Percentiles rank a stretch among this genome's conserved stretches.
Conservation (phyloP, 1,140 invertebrate genomes). For the Samia ricini region DNA sequence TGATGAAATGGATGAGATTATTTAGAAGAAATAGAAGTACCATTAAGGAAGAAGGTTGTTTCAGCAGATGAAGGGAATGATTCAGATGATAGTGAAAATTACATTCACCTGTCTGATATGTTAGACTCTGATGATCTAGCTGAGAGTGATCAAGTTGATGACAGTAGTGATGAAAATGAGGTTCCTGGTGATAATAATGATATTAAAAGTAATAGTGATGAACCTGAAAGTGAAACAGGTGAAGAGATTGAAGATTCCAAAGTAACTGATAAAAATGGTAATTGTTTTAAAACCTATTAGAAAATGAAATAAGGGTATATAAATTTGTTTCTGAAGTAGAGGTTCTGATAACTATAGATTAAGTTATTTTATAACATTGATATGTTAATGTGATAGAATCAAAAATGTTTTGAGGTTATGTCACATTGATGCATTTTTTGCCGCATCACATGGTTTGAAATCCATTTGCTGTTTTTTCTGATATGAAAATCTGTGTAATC, state of each 20-base stretch:
- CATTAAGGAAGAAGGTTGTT: slow-evolving; percentile 37
- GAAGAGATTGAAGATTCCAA: slow-evolving; percentile 24
- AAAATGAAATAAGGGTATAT: too few relatives aligned
- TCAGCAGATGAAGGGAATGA: slow-evolving; percentile 54
- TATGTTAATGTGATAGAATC: too few relatives aligned
- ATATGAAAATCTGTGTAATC: too few relatives aligned
- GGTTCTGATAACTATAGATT: too few relatives aligned
- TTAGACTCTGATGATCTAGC: slow-evolving; percentile 57
- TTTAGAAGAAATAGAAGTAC: slow-evolving; percentile 56
- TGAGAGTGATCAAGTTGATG: slow-evolving; percentile 45
- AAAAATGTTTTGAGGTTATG: too few relatives aligned
- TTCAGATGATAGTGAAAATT: slow-evolving; percentile 66
- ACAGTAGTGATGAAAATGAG: slow-evolving; percentile 26
- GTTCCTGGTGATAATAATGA: slow-evolving; percentile 11
- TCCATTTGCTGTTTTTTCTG: too few relatives aligned
- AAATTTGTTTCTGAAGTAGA: too few relatives aligned
- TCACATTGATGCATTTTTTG: too few relatives aligned
- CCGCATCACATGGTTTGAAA: too few relatives aligned
- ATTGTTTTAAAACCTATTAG: too few relatives aligned
- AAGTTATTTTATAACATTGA: too few relatives aligned
- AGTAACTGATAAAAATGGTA: background rate
- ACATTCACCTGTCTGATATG: slow-evolving; percentile 61
- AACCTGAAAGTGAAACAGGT: slow-evolving; percentile 24
- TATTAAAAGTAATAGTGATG: slow-evolving; percentile 24
- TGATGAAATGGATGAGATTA: slow-evolving; percentile 29